Conservation (phyloP, 1,140 invertebrate species). For the Ectropis grisescens region DNA sequence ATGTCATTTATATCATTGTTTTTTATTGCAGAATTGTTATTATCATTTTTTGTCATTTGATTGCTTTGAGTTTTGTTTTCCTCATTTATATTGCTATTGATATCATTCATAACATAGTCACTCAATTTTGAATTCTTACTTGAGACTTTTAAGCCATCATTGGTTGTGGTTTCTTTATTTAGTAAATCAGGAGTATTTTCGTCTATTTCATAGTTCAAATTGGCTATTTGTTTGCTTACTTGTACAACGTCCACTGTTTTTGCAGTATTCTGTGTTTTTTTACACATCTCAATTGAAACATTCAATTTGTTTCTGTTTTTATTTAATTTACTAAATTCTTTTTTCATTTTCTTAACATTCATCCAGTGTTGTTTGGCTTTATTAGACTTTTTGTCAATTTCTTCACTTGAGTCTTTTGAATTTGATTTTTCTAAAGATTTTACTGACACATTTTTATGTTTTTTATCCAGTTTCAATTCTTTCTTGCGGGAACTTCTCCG, state of each 20-base stretch:
- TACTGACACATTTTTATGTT: too few relatives aligned
- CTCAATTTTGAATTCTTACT: too few relatives aligned
- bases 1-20: too few relatives aligned
- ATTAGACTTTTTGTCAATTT: constrained; percentile 22
- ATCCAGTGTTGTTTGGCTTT: constrained; percentile 43
- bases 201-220: constrained; percentile 13
- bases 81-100: too few relatives aligned
- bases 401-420: constrained; percentile 19
- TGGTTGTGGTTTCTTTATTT: too few relatives aligned
- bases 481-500: constrained; percentile 45
- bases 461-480: constrained; percentile 31
- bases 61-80: too few relatives aligned
- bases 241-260: constrained; percentile 6
- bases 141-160: too few relatives aligned
- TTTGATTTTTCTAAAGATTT: constrained; percentile 1
- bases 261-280: constrained; percentile 24
- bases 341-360: constrained; percentile 52
- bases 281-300: constrained; percentile 54
- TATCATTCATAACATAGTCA: too few relatives aligned
- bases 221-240: constrained; percentile 4
- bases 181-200: constrained; percentile 24
- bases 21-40: too few relatives aligned
- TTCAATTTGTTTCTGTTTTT: constrained; percentile 52
- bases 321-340: constrained; percentile 51
- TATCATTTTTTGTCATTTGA: too few relatives aligned